Conservation (phyloP, 2,888 invertebrate genomes). For the Caenorhabditis sinica region DNA sequence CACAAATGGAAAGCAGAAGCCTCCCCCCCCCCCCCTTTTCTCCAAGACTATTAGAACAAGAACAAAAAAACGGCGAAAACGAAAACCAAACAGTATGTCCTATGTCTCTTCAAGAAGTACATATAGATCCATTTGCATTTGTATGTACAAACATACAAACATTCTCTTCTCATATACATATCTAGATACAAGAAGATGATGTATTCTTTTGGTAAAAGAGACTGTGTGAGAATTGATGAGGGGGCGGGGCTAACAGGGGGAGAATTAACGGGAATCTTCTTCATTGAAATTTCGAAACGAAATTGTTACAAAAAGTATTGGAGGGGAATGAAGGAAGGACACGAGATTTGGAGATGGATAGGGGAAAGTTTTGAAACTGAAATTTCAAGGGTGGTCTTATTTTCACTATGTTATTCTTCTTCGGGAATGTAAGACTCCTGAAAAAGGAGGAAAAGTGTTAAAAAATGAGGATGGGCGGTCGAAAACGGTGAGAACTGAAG, state of each 20-base stretch:
- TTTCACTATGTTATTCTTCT: background rate
- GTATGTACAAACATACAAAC: conserved; percentile 23
- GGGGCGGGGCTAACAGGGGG: conserved; percentile 1
- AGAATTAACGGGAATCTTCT: conserved; percentile 34
- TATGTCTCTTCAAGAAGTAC: conserved; percentile 12
- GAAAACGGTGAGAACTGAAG: no score
- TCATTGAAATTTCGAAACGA: conserved; percentile 2
- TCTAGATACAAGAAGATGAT: background rate
- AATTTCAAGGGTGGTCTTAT: no score
- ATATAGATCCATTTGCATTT: conserved; percentile 11
- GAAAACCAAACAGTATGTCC: conserved; percentile 35
- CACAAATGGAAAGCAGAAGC: no score
- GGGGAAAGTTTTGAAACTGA: background rate
- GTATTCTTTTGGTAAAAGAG: conserved; percentile 16
- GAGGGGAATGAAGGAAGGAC: conserved; percentile 20
- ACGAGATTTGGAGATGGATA: conserved; percentile 14
- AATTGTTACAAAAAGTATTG: background rate
- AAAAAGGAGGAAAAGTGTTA: background rate
- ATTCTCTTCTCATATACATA: conserved; percentile 36
- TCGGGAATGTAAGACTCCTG: background rate
- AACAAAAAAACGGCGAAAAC: conserved; percentile 28
- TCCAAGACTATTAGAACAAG: background rate
- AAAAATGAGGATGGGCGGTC: background rate
- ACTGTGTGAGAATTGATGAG: background rate
- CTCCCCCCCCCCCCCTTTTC: no score